Base-by-base conservation (phyloP, 2,797 vertebrate species). In the Sebastes itinus region DNA sequence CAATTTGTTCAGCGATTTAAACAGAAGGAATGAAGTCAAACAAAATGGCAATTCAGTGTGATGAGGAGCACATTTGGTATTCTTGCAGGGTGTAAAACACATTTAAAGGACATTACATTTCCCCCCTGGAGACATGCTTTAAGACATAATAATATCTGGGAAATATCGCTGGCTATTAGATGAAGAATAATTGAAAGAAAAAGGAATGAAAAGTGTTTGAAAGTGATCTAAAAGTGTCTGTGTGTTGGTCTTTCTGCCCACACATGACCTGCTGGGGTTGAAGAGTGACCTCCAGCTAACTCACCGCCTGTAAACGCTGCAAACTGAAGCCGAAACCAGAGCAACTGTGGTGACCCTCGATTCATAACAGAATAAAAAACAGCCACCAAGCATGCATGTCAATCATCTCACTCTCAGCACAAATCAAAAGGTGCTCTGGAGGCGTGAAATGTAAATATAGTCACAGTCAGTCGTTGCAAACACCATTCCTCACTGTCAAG, bases 361-460 rank as follows among this genome's bases (percentile, higher is more conserved):
- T 63, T 72, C 42, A 65, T 12, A 2, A 25, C 4, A 2, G 23
- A 69, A 42, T 64, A 33, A 20, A 69, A 73, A 73, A 35, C 62
- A 73, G 20, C 23, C 1, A 1, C 22, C 54, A 28, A 28, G 38
- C 64, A 20, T 35, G 27, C 56, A 4, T 1, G 25, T 62, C 80
- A 74, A 16, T 72, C 77, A 75, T 33, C 65, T 77, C 35, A 1
- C 23, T 46, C 23, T 28, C 9, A 16, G 14, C 30, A 38, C 59
- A 49, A 69, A 54, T 60, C 46, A 72, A 62, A 65, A 77, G 65
- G 54, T 56, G 62, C 35, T 69, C 23, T 20, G 35, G 65, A 54
- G 82, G 72, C 56, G 35, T 23, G 16, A 69, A 52, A 67, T 62
- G 54, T 63, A 63, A 67, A 79, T 61, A 69, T 55, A 84, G 72